Base-by-base conservation (phyloP, 2,797 vertebrate genomes). In the Tiaroga cobitis region DNA sequence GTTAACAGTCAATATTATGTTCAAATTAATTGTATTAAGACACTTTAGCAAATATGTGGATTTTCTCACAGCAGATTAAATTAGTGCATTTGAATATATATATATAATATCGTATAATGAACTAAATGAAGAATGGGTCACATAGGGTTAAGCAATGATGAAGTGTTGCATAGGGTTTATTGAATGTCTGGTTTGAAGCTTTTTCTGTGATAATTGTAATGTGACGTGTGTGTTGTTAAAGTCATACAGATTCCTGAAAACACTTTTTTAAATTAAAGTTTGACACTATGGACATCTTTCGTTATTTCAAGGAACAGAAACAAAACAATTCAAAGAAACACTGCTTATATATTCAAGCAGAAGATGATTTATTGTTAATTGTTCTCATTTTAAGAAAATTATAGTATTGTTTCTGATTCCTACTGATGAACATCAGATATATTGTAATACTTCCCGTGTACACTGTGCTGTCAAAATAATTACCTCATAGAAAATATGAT, bases 191-290 rank as follows among this genome's bases (percentile, higher is more conserved):
- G 56, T 43, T 78, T 63, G 9, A 78, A 78, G 75, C 32, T 8
- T 56, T 16, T 39, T 59, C 3, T 59, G 54, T 77, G 21, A 43
- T 70, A 70, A n/a, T 39, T 26, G 4, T 77, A 26, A 39, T 39
- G 8, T 21, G 56, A 78, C n/a, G n/a, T 78, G 56, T 78, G n/a
- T 79, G 16, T 46, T 46, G 43, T 65, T 63, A 19, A 65, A 79
- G n/a, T 63, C n/a, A 32, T 21, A 43, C 9, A 29, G 76, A 79
- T 79, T 63, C 39, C 43, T 79, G 76, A 63, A 79, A 46, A 43
- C 76, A 79, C 76, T 76, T 79, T 79, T 79, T 46, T 32, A 21
- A 18, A 79, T 43, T 43, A 79, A 79, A 79, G 59, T 63, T 79
- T 79, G n/a, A 39, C 76, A 43, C 39, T 7, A 43, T 7, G 3